Evolutionary conservation across 2,113 vertebrate genomes (phyloP), one percentile per base, ranked within the genome.

Genomic region (Electrona antarctica): DNA sequence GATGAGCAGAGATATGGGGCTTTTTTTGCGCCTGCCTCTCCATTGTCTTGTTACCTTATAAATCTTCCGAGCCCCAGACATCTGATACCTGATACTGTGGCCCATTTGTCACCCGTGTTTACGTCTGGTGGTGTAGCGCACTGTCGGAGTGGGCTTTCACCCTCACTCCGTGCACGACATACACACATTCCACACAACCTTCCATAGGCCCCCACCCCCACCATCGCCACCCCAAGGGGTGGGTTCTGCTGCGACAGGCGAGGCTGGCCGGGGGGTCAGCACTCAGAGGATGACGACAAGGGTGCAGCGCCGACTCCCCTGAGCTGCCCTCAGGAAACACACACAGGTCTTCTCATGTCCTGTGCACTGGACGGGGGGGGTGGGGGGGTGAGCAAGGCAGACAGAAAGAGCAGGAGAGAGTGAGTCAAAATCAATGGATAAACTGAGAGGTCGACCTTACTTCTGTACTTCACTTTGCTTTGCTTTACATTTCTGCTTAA

Each of bases 41-140:
- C 69, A 88, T 90, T 89, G 86, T 90, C 78, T 85, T 69, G 72
- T 77, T 71, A 85, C 74, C 74, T 88, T 85, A 87, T 88, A 85
- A 86, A 88, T 91, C 83, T 85, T 89, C 82, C 48, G 45, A 47
- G 70, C 63, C 46, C 33, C 33, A 41, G 61, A 92, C 86, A 92
- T 86, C 77, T 85, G 89, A 90, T 81, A 92, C 71, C 69, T 78
- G 84, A 85, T 84, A 87, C 75, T 77, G 46, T n/a, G 51, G 73
- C 74, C 76, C 86, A 90, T 93, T 92, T 89, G 89, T 91, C 85
- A 89, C 65, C 68, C 21, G 5, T 92, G 89, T 91, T 92, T 90
- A 88, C 59, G 75, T 93, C 85, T 91, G 85, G 82, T 3, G 81
- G 84, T 76, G 74, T 54, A 57, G 64, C 82, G 76, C 58, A 79